phyloP scores from a whole-genome alignment of 2,113 vertebrate genomes.

The Ictalurus punctatus region DNA sequence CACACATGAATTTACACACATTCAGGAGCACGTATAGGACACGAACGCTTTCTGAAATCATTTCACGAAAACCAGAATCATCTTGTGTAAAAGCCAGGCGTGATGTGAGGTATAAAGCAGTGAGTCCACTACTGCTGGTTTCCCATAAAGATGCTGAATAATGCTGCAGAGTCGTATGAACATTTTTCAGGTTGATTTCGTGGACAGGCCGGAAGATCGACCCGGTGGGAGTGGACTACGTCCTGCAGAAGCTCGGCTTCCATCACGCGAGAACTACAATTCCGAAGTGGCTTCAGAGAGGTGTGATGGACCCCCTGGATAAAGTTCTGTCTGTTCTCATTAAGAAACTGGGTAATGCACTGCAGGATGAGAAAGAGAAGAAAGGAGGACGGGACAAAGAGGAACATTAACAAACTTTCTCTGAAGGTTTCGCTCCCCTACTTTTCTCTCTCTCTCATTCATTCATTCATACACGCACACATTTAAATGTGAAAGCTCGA shows the following conservation, averaged over 20 bases:
- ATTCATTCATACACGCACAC: constrained; percentile 38
- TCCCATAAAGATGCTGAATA: background rate
- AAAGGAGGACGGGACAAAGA: constrained; percentile 89
- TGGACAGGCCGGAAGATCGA: constrained; percentile 99
- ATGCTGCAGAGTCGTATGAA: background rate
- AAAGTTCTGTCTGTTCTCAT: constrained; percentile 97
- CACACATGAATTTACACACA: background rate
- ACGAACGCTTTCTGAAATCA: background rate
- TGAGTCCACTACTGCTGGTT: background rate
- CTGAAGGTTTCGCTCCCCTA: background rate
- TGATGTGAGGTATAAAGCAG: background rate
- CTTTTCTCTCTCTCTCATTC: constrained; percentile 1
- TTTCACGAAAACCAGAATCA: background rate
- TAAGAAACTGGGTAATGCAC: constrained; percentile 92
- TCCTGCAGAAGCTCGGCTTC: constrained; percentile 96
- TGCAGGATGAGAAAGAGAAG: constrained; percentile 96
- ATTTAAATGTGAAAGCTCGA: constrained; percentile 69
- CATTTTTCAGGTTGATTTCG: constrained; percentile 85
- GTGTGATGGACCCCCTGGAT: constrained; percentile 98
- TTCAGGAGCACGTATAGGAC: background rate
- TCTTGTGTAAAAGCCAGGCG: background rate
- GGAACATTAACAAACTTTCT: constrained; percentile 76
- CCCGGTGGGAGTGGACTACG: constrained; percentile 97
- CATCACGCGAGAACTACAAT: constrained; percentile 99
- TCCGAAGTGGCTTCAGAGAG: constrained; percentile 99